A percentile compares a stretch with the other conserved stretches of the same genome.
Evolutionary conservation across 53 echinoderm and acorn worm genomes (phyloP).

Genomic region (Henricia sp.): DNA sequence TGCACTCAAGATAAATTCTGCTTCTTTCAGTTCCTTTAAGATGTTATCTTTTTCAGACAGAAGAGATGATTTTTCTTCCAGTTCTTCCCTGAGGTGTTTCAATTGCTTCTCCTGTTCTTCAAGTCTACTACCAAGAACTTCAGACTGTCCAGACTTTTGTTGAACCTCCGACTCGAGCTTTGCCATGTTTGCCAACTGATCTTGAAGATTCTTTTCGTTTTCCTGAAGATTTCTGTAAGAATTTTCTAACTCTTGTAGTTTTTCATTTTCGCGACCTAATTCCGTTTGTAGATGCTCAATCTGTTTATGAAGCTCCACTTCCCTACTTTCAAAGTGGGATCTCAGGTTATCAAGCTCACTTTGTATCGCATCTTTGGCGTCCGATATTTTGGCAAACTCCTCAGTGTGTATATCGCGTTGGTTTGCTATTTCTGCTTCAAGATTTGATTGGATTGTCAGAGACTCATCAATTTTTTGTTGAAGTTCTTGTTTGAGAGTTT

Average conservation of each 20-base stretch:
- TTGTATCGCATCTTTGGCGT: not conserved
- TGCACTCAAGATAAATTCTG: slow-evolving; percentile 17
- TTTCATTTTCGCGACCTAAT: not conserved
- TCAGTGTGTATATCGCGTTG: not conserved
- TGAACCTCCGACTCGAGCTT: slow-evolving; percentile 46
- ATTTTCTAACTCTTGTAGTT: slow-evolving; percentile 19
- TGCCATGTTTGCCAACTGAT: slow-evolving; percentile 37
- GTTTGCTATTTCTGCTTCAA: slow-evolving; percentile 51
- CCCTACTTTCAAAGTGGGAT: slow-evolving; percentile 11
- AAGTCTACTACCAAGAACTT: slow-evolving; percentile 33
- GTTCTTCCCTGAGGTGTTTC: slow-evolving; percentile 52
- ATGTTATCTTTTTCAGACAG: slow-evolving; percentile 24
- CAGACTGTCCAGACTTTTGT: slow-evolving; percentile 48
- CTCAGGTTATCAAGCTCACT: slow-evolving; percentile 10
- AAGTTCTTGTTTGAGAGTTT: slow-evolving; percentile 48
- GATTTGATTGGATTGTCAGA: slow-evolving; percentile 52
- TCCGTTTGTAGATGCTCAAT: slow-evolving; percentile 1
- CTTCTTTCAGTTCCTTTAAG: slow-evolving; percentile 9
- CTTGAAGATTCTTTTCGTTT: slow-evolving; percentile 23
- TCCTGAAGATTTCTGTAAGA: slow-evolving; percentile 13
- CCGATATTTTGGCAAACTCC: slow-evolving; percentile 11
- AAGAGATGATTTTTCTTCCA: slow-evolving; percentile 51
- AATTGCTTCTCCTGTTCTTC: slow-evolving; percentile 56
- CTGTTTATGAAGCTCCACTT: slow-evolving; percentile 1
- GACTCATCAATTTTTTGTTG: slow-evolving; percentile 53